A percentile compares a stretch with the other conserved stretches of the same genome.
Conservation (phyloP, 2,888 invertebrate genomes). For the Sceliomorpha sp. region DNA sequence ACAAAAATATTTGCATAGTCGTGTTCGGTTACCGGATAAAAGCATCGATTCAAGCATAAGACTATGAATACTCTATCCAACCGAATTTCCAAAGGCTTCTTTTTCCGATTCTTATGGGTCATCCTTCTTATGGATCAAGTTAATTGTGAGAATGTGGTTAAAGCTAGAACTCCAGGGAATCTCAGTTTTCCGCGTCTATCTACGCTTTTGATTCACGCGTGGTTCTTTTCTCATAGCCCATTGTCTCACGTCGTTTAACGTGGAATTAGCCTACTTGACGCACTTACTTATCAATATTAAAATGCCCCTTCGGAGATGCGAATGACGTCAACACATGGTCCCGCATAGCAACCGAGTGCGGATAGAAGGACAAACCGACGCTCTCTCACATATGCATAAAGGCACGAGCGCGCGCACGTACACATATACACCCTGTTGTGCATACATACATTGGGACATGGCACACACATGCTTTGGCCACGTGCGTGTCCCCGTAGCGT, state of each 20-base stretch:
- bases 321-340: conserved; percentile 70
- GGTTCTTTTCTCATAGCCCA: no score
- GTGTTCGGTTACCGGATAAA: neutral
- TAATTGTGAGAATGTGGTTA: conserved; percentile 36
- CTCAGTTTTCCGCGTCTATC: neutral
- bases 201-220: conserved; percentile 12
- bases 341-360: conserved; percentile 73
- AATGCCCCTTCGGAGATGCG: conserved; percentile 67
- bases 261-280: conserved; percentile 48
- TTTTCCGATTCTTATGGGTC: conserved; percentile 7
- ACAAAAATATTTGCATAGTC: no score
- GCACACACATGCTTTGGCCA: conserved; percentile 13
- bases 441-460: no score
- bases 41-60: neutral
- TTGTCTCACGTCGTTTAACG: neutral
- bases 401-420: conserved; percentile 11
- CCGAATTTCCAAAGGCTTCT: conserved; percentile 14
- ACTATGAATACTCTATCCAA: neutral
- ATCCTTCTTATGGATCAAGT: conserved; percentile 33
- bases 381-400: conserved; percentile 6
- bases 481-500: conserved; percentile 24
- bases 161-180: conserved; percentile 21
- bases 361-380: conserved; percentile 38
- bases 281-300: conserved; percentile 74
- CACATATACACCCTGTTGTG: no score